Evolutionary conservation across 2,113 vertebrate species (phyloP).

Genomic region (human): DNA sequence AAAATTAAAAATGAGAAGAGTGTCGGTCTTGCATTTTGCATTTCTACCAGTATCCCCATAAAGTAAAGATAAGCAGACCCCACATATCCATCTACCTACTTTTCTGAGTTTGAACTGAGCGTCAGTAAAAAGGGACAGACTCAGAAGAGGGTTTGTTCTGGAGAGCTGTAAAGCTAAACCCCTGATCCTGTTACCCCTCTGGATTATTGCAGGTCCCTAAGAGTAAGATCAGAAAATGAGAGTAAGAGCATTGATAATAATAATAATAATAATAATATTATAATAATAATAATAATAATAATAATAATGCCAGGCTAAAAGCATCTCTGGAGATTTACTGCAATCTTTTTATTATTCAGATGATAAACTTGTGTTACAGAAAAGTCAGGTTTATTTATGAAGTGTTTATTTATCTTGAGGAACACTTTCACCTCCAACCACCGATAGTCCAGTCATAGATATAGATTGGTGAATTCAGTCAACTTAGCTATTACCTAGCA

Average conservation of each 20-base stretch:
- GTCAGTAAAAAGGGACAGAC: neutral
- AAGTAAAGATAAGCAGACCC: neutral
- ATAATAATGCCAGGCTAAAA: neutral
- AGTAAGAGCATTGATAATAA: neutral
- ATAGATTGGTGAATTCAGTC: neutral
- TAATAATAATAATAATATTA: neutral
- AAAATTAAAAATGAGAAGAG: conserved; percentile 64
- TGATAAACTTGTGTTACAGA: neutral
- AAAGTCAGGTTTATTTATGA: neutral
- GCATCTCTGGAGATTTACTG: neutral
- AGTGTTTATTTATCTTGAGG: neutral
- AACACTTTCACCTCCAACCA: neutral
- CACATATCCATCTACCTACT: neutral
- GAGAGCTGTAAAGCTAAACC: neutral
- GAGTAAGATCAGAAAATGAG: neutral
- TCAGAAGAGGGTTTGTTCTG: neutral
- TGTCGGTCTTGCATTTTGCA: conserved; percentile 31
- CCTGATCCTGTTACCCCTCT: neutral
- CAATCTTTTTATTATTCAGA: neutral
- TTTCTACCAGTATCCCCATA: conserved; percentile 50
- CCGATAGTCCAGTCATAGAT: neutral
- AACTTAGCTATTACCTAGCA: neutral
- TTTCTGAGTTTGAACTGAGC: neutral
- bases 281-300: neutral
- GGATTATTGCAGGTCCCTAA: neutral